phyloP scores from a whole-genome alignment of 2,888 invertebrate species.

The Campoplex capitator region DNA sequence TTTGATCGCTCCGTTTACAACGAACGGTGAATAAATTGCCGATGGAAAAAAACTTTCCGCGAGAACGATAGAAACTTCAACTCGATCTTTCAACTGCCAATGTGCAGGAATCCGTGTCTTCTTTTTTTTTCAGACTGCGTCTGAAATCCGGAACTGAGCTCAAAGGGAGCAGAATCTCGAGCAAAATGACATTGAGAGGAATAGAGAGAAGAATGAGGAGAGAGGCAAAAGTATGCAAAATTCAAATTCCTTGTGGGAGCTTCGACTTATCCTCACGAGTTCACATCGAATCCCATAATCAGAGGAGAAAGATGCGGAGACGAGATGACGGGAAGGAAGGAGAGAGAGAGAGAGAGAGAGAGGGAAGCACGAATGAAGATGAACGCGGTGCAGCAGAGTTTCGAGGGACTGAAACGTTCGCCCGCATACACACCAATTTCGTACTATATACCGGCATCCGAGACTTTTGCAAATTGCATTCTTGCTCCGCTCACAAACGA shows the following conservation, averaged over 20 bases:
- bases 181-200: conserved; percentile 21
- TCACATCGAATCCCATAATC: conserved; percentile 56
- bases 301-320: conserved; percentile 35
- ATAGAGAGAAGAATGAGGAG: background rate
- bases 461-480: background rate
- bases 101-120: background rate
- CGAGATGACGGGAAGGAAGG: conserved; percentile 17
- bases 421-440: conserved; percentile 10
- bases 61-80: background rate
- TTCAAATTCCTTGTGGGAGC: conserved; percentile 44
- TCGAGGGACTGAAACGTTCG: conserved; percentile 13
- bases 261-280: conserved; percentile 39
- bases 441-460: conserved; percentile 12
- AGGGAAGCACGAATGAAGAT: conserved; percentile 18
- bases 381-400: background rate
- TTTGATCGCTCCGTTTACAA: background rate
- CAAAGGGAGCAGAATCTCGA: conserved; percentile 42
- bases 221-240: conserved; percentile 39
- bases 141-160: conserved; percentile 45
- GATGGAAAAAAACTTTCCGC: background rate
- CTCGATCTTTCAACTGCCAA: background rate
- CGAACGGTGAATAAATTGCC: too few relatives aligned
- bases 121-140: conserved; percentile 1
- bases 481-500: background rate
- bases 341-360: conserved; percentile 10